These are phyloP conservation scores for Dendrocopos noguchii DNA, from an alignment of 2,113 vertebrate genomes.

Conservation along the genomic window DNA sequence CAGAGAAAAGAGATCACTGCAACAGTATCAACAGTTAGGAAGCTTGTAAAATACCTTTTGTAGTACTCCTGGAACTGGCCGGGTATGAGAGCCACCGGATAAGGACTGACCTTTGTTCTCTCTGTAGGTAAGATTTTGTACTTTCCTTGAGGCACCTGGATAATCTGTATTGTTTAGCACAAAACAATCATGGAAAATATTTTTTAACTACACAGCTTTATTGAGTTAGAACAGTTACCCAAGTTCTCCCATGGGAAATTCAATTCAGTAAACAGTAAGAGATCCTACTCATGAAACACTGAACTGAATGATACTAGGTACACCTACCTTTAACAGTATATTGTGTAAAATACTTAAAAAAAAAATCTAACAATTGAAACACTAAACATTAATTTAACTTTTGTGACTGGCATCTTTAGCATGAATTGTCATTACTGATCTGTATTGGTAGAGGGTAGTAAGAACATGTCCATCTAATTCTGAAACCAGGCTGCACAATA, in stretches of 20 bases:
- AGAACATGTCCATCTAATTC: neutral
- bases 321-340: neutral
- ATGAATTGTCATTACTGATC: neutral
- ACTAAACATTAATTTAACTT: neutral
- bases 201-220: neutral
- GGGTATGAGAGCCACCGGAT: constrained; percentile 97
- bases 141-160: constrained; percentile 96
- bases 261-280: neutral
- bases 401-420: neutral
- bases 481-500: neutral
- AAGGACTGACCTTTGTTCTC: constrained; percentile 91
- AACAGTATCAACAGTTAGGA: neutral
- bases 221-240: neutral
- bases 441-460: neutral
- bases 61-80: constrained; percentile 99
- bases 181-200: neutral
- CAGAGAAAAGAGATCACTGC: neutral
- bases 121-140: constrained; percentile 93
- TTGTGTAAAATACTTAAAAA: neutral
- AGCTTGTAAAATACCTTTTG: constrained; percentile 85
- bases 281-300: neutral
- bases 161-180: constrained; percentile 81
- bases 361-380: neutral
- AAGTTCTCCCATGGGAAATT: neutral
- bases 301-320: neutral